Evolutionary conservation across 2,888 invertebrate species (phyloP), one percentile per base, ranked within the genome.

Genomic region (Stratiomys singularior): DNA sequence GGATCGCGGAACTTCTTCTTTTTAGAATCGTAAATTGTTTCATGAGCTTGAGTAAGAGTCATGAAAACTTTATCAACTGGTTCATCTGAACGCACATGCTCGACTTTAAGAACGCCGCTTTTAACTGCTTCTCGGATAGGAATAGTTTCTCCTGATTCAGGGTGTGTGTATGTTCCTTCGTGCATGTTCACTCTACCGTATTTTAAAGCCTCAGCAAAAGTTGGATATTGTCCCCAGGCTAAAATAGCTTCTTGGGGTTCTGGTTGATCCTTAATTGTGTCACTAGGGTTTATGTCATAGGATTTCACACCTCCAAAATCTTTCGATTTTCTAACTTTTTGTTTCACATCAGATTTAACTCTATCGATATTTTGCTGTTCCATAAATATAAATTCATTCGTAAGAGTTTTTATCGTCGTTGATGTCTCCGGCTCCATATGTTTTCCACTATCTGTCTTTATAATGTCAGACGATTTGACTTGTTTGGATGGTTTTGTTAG

Each of bases 71-170:
- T 28, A n/a, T 69, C 27, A 23, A 44, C n/a, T 25, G 27, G 13
- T 18, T 64, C 27, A 76, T 28, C 0, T 15, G 25, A 9, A 46
- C 60, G 30, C 28, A 77, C 76, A 3, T 63, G 21, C 37, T 92
- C 93, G 13, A 89, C 88, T 80, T 90, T 89, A 82, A 93, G 89
- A 84, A 94, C 80, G 79, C 94, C 94, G 80, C 90, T 89, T 83
- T 93, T 92, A 64, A 94, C 88, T 1, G 95, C 95, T 85, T 92
- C 91, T 25, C 90, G 88, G 79, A 95, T 88, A 0, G 93, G 90
- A 79, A 94, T 87, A 37, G 90, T 85, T 85, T 91, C 89, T 23
- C 92, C 92, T 1, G 93, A 92, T 78, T 88, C 89, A 0, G 93
- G 93, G 85, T 95, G 90, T 58, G 88, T 90, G 82, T 94, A 93